Evolutionary conservation across 2,888 invertebrate genomes (phyloP), one percentile per base, ranked within the genome.

Genomic region (Clepsis dumicolana): DNA sequence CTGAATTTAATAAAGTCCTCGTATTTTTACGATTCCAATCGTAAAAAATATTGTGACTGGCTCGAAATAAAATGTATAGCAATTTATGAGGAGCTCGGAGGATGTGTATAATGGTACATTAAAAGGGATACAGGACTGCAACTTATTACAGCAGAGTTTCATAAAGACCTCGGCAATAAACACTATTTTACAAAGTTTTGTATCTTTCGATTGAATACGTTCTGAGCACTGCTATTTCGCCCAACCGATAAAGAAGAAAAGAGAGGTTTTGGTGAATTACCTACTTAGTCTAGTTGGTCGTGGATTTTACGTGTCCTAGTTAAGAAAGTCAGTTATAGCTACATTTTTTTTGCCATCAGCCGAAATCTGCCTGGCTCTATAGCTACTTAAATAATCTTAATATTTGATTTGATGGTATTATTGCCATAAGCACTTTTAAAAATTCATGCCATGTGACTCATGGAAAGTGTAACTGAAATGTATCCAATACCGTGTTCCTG

Each of bases 1-100:
- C 77, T 76, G 80, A 83, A 82, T 85, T 87, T 84, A 86, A 89
- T 89, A 87, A 87, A 88, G 86, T 78, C 83, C 72, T 81, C 76
- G 70, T 69, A 71, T 77, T 88, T 71, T 88, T 85, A 87, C 82
- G 83, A 80, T 80, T 74, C 72, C 72, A 78, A 80, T 85, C 85
- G 83, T 89, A 87, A 88, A 88, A 84, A 70, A 74, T 80, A 79
- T 81, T 80, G 77, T 78, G 76, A 76, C 56, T 77, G 73, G 66
- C 61, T 65, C 70, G 70, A 69, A 77, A 75, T 83, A 80, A 83
- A 83, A 83, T 80, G 76, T 79, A 75, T 74, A 72, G 67, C 70
- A 70, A 74, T 79, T 81, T 77, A 79, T 65, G 53, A 8, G 57
- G 24, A 14, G 32, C 63, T 27, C 41, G 29, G 62, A 4, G 32